phyloP scores from a whole-genome alignment of 1,140 invertebrate genomes.

The Bombus balteatus region DNA sequence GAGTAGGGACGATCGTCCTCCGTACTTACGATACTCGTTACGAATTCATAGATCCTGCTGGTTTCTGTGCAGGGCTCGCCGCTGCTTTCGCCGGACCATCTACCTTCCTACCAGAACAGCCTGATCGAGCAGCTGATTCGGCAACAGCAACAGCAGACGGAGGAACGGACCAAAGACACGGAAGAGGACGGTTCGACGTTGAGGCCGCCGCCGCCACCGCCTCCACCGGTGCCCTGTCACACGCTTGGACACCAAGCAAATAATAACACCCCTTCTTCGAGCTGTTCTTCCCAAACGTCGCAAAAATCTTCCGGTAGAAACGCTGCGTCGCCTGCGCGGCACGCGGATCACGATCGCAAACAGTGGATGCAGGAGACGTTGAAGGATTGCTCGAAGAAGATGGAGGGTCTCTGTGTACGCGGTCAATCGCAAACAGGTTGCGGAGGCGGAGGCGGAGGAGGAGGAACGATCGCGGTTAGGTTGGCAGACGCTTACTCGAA shows the following conservation, averaged over 20 bases:
- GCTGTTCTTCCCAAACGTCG: constrained; percentile 68
- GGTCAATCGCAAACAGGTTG: constrained; percentile 55
- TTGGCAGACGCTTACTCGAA: constrained; percentile 75
- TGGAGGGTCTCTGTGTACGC: constrained; percentile 71
- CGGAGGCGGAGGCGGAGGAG: constrained; percentile 1
- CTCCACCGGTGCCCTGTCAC: constrained; percentile 72
- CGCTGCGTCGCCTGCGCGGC: constrained; percentile 58
- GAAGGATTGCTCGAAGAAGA: constrained; percentile 75
- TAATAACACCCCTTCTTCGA: constrained; percentile 62
- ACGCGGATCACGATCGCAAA: constrained; percentile 59
- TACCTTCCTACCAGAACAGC: constrained; percentile 83
- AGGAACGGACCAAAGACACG: constrained; percentile 67
- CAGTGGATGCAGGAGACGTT: constrained; percentile 73
- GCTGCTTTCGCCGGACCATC: constrained; percentile 69
- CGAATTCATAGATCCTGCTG: not conserved
- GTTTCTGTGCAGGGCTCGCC: constrained; percentile 69
- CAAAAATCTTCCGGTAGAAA: constrained; percentile 65
- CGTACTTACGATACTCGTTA: not conserved
- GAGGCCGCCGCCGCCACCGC: constrained; percentile 40
- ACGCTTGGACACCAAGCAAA: constrained; percentile 24
- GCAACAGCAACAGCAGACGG: constrained; percentile 77
- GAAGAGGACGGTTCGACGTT: constrained; percentile 60
- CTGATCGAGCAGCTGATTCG: constrained; percentile 83
- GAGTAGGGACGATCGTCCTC: not conserved
- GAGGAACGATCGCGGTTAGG: constrained; percentile 61